These are phyloP conservation scores for Chaetodon trifasciatus DNA, from an alignment of 2,797 vertebrate genomes.

Conservation along the genomic window DNA sequence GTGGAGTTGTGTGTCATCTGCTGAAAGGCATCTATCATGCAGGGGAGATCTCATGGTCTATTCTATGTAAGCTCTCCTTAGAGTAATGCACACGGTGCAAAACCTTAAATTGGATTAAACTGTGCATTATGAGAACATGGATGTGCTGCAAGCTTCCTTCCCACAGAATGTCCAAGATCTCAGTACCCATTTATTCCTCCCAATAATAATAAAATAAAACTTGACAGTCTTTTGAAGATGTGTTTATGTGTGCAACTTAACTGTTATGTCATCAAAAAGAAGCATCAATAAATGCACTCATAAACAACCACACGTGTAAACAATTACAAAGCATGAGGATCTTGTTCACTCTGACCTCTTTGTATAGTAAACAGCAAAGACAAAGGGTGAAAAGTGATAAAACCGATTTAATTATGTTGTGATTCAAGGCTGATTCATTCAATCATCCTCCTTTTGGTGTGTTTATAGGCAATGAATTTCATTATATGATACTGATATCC, in stretches of 20 bases:
- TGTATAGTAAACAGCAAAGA: neutral
- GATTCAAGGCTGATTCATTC: neutral
- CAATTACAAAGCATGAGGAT: conserved; percentile 11
- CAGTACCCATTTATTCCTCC: neutral
- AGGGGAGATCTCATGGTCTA: neutral
- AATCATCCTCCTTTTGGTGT: neutral
- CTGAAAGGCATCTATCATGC: neutral
- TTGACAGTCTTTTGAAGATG: neutral
- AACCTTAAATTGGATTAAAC: neutral
- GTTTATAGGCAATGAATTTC: conserved; percentile 20
- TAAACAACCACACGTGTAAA: conserved; percentile 36
- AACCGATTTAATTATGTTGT: neutral
- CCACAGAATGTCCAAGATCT: neutral
- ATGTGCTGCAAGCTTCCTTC: neutral
- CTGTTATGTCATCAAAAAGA: conserved; percentile 6
- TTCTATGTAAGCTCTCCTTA: neutral
- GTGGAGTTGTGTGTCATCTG: neutral
- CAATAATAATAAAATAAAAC: neutral
- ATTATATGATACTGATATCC: conserved; percentile 3
- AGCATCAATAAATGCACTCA: conserved; percentile 13
- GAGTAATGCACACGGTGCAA: neutral
- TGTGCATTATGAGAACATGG: neutral
- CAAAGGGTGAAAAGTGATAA: neutral
- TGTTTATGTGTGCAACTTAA: neutral
- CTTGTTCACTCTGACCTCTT: conserved; percentile 11